These are phyloP conservation scores for Sciurus carolinensis DNA, from an alignment of 2,797 vertebrate species.

Conservation along the genomic window DNA sequence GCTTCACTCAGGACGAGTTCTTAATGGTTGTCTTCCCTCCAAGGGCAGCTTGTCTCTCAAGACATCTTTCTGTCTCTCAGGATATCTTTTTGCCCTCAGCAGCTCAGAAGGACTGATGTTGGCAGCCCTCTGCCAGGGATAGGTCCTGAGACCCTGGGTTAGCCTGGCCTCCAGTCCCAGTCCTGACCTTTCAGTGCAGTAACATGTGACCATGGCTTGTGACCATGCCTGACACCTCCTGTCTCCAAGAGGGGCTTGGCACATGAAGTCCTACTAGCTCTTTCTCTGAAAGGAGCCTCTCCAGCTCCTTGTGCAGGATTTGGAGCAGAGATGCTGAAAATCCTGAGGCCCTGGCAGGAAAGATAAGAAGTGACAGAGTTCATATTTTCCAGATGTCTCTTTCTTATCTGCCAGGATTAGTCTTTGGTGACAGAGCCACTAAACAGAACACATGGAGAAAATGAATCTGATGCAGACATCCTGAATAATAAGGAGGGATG, in stretches of 20 bases:
- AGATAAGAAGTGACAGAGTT: not conserved
- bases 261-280: conserved; percentile 14
- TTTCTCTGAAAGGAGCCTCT: not conserved
- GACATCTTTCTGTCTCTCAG: no score
- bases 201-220: not conserved
- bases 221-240: not conserved
- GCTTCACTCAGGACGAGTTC: not conserved
- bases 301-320: not conserved
- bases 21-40: not conserved
- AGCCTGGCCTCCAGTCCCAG: not conserved
- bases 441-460: not conserved
- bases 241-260: not conserved
- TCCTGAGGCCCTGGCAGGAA: not conserved
- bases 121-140: not conserved
- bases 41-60: not conserved
- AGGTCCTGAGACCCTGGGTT: not conserved
- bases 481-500: not conserved
- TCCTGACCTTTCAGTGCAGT: not conserved
- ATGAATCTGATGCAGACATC: not conserved
- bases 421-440: conserved; percentile 45
- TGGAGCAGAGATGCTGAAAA: not conserved
- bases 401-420: conserved; percentile 15
- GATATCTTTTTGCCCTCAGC: not conserved
- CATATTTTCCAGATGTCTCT: not conserved
- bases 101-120: not conserved